Evolutionary conservation across 2,113 vertebrate species (phyloP).

Genomic region (Dicentrarchus labrax): DNA sequence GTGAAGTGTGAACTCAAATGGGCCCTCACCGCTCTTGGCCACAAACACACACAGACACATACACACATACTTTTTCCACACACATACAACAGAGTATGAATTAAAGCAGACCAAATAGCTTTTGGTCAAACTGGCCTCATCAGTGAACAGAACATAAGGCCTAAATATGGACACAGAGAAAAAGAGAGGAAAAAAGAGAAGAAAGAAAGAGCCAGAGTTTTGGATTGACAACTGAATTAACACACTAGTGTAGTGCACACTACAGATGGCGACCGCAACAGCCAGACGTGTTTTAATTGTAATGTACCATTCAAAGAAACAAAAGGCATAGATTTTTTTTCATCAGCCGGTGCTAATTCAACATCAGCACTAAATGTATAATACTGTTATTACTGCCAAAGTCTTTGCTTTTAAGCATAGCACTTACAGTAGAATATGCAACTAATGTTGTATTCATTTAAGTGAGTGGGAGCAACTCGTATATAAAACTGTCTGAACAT

Average conservation of each 20-base stretch:
- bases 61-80: not conserved
- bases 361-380: not conserved
- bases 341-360: not conserved
- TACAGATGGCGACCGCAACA: not conserved
- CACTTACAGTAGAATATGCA: constrained; percentile 18
- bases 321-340: not conserved
- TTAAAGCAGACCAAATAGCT: not conserved
- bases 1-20: constrained; percentile 64
- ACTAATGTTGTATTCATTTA: not conserved
- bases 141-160: not conserved
- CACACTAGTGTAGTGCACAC: not conserved
- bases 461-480: constrained; percentile 20
- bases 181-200: not conserved
- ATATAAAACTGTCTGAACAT: not conserved
- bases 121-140: constrained; percentile 13
- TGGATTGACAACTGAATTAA: not conserved
- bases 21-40: constrained; percentile 39
- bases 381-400: not conserved
- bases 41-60: not conserved
- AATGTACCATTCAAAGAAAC: constrained; percentile 8
- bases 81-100: not conserved
- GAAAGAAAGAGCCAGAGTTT: not conserved
- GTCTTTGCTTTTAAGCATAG: constrained; percentile 33
- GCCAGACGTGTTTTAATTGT: not conserved
- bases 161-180: not conserved